A percentile compares a stretch with the other conserved stretches of the same genome.
Evolutionary conservation across 2,888 invertebrate species (phyloP).

Genomic region (Amphipyra tragopoginis): DNA sequence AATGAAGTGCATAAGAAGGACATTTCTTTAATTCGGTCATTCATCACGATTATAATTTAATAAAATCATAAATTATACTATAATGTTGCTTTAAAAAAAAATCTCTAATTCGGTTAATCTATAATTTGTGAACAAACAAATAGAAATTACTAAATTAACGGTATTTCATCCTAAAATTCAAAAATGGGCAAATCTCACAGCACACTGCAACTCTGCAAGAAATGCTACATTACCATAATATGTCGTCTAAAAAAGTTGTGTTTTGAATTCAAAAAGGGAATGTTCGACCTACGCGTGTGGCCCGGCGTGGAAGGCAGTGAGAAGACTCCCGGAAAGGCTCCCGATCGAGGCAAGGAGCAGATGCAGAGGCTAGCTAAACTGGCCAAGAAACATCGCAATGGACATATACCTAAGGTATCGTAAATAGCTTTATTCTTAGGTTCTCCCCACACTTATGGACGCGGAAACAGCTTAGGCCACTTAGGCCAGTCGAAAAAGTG

Average conservation of each 20-base stretch:
- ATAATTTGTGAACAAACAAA: neutral
- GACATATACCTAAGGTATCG: conserved; percentile 96
- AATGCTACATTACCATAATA: conserved; percentile 64
- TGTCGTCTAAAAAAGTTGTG: conserved; percentile 64
- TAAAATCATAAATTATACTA: too few relatives aligned
- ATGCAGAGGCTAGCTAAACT: conserved; percentile 97
- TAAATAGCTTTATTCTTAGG: neutral
- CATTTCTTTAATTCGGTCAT: neutral
- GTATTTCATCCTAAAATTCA: neutral
- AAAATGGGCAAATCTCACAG: conserved; percentile 73
- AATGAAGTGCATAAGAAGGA: neutral
- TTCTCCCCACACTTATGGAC: too few relatives aligned
- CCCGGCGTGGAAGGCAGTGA: conserved; percentile 95
- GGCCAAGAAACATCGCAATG: conserved; percentile 97
- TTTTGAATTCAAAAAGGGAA: conserved; percentile 88
- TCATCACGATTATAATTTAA: too few relatives aligned
- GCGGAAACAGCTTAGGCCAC: too few relatives aligned
- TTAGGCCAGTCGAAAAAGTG: too few relatives aligned
- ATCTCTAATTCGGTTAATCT: too few relatives aligned
- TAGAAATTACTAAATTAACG: neutral
- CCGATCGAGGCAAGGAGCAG: conserved; percentile 94
- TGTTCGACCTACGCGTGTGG: conserved; percentile 98
- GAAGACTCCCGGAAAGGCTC: conserved; percentile 96
- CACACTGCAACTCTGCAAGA: conserved; percentile 64
- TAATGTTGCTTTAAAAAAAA: too few relatives aligned